A percentile compares a stretch with the other conserved stretches of the same genome.
Conservation (phyloP, 2,113 vertebrate species). For the Asarcornis scutulata region DNA sequence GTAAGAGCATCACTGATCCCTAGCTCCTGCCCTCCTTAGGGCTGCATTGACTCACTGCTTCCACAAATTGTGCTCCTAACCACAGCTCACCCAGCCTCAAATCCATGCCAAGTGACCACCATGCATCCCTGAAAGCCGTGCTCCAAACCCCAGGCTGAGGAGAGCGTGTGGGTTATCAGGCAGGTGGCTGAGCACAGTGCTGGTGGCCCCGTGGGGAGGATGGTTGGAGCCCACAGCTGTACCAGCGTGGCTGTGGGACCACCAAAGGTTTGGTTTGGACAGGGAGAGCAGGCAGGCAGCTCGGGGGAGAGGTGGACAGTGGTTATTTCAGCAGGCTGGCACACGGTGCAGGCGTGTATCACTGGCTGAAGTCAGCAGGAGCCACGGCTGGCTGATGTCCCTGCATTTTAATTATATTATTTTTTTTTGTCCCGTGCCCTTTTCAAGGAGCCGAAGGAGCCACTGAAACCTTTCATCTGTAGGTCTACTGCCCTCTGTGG, state of each 20-base stretch:
- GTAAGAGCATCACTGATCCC: rapidly evolving
- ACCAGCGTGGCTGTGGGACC: neutral
- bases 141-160: rapidly evolving
- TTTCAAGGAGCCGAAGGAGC: neutral
- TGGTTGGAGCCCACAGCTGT: neutral
- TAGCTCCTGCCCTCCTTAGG: neutral
- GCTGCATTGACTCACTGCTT: neutral
- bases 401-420: no score
- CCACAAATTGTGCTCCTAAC: neutral
- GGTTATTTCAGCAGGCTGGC: neutral
- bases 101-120: neutral
- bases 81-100: neutral
- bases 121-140: neutral
- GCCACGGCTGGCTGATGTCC: neutral
- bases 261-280: neutral
- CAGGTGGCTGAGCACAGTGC: neutral
- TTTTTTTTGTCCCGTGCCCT: neutral
- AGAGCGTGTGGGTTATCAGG: rapidly evolving
- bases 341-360: no score
- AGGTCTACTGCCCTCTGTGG: neutral
- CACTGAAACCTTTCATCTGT: neutral
- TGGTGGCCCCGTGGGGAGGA: rapidly evolving
- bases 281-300: no score
- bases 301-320: no score
- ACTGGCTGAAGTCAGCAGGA: neutral